Conservation (phyloP, 2,888 invertebrate genomes). For the Eupithecia exiguata region DNA sequence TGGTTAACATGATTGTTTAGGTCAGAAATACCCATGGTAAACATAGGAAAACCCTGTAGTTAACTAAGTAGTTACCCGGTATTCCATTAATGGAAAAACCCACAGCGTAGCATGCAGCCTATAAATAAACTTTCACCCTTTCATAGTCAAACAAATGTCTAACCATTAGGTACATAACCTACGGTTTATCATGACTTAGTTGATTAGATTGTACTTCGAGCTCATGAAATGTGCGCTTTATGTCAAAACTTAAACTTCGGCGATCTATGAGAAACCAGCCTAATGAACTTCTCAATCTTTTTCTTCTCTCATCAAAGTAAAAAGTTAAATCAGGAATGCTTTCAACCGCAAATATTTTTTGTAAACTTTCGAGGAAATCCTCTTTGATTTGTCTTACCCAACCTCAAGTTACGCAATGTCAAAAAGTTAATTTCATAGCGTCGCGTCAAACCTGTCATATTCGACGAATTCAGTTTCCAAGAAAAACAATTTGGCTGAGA, state of each 20-base stretch:
- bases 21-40: constrained; percentile 10
- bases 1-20: neutral
- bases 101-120: constrained; percentile 3
- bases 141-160: neutral
- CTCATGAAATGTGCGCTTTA: neutral
- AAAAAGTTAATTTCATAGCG: constrained; percentile 26
- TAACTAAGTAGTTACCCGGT: neutral
- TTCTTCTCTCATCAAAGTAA: neutral
- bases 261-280: neutral
- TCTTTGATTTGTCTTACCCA: constrained; percentile 5
- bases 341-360: neutral
- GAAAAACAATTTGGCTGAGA: constrained; percentile 27
- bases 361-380: neutral
- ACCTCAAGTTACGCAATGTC: constrained; percentile 21
- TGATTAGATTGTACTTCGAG: neutral
- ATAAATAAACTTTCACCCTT: constrained; percentile 12
- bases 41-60: constrained; percentile 15
- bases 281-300: neutral
- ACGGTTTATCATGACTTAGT: neutral
- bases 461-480: constrained; percentile 21
- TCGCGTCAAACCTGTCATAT: constrained; percentile 14
- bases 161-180: neutral
- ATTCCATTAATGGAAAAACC: constrained; percentile 19
- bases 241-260: neutral
- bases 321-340: neutral